Conservation (phyloP, 1,140 invertebrate genomes). For the Drosophila orena region DNA sequence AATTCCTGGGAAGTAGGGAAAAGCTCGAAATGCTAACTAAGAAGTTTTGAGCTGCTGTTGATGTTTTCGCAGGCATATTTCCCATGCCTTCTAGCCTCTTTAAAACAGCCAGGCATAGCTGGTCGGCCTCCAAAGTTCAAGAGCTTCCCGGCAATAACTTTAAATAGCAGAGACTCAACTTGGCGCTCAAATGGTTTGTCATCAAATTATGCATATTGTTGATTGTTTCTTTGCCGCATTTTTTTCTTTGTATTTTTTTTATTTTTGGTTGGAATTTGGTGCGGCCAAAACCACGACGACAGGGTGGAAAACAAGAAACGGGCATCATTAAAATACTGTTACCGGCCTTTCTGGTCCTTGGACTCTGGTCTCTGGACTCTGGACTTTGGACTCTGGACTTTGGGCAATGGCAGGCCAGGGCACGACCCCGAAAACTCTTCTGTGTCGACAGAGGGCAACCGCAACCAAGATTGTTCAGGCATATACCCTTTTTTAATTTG, state of each 20-base stretch:
- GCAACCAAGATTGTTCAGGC: constrained; percentile 76
- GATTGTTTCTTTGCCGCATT: constrained; percentile 46
- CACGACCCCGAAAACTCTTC: constrained; percentile 40
- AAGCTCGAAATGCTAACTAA: constrained; percentile 23
- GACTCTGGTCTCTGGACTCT: not conserved
- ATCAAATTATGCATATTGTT: constrained; percentile 74
- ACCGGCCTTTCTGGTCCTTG: constrained; percentile 35
- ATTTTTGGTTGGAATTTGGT: constrained; percentile 11
- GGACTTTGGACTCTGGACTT: constrained; percentile 2
- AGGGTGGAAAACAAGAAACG: constrained; percentile 48
- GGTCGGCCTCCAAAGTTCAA: constrained; percentile 31
- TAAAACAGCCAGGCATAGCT: constrained; percentile 40
- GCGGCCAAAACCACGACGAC: constrained; percentile 19
- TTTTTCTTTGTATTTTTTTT: not conserved
- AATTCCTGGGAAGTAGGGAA: constrained; percentile 53
- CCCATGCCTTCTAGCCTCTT: constrained; percentile 54
- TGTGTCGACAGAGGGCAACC: constrained; percentile 57
- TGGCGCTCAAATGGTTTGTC: constrained; percentile 76
- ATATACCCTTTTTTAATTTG: constrained; percentile 84
- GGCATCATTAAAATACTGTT: constrained; percentile 81
- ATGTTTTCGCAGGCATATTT: constrained; percentile 66
- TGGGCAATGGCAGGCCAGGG: constrained; percentile 11
- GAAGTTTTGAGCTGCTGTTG: constrained; percentile 43
- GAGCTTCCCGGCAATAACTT: constrained; percentile 37
- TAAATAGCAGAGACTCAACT: constrained; percentile 70